Percentiles rank a stretch among this genome's conserved stretches.
Conservation (phyloP, 2,797 vertebrate genomes). For the Melanotaenia parkinsoni region DNA sequence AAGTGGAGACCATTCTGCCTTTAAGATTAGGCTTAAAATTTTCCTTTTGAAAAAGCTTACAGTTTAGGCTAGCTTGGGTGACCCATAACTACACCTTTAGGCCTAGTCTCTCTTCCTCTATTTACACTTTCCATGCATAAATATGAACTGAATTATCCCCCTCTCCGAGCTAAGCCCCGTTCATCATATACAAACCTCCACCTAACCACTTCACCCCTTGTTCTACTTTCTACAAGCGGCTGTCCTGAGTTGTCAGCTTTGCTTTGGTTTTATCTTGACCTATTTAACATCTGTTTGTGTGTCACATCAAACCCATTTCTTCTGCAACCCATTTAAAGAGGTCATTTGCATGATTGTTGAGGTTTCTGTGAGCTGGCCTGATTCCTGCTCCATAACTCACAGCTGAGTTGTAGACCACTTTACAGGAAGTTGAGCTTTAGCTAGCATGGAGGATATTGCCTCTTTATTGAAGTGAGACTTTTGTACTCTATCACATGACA, state of each 20-base stretch:
- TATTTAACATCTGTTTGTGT: slow-evolving; percentile 33
- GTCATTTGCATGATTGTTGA: slow-evolving; percentile 29
- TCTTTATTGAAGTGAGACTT: slow-evolving; percentile 39
- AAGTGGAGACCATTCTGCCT: too few relatives aligned
- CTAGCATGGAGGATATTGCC: slow-evolving; percentile 28
- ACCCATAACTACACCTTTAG: too few relatives aligned
- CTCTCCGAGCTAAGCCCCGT: slow-evolving; percentile 4
- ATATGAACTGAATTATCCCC: neutral
- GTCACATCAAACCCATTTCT: slow-evolving; percentile 6
- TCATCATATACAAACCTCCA: slow-evolving; percentile 24
- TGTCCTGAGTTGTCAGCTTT: neutral
- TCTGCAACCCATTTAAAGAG: slow-evolving; percentile 8
- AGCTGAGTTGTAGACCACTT: slow-evolving; percentile 55
- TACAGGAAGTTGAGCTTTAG: slow-evolving; percentile 62
- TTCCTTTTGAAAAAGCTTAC: too few relatives aligned
- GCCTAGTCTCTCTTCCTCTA: too few relatives aligned
- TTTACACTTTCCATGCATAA: neutral
- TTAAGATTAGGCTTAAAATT: too few relatives aligned
- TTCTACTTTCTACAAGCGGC: slow-evolving; percentile 36
- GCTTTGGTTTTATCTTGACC: slow-evolving; percentile 17
- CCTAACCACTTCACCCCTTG: slow-evolving; percentile 13
- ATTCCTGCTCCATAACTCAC: slow-evolving; percentile 52
- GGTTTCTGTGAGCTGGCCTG: slow-evolving; percentile 40
- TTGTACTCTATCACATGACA: slow-evolving; percentile 34
- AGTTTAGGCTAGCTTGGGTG: too few relatives aligned